These are phyloP conservation scores for Actenoides lindsayi DNA, from an alignment of 2,113 vertebrate genomes.

Conservation along the genomic window DNA sequence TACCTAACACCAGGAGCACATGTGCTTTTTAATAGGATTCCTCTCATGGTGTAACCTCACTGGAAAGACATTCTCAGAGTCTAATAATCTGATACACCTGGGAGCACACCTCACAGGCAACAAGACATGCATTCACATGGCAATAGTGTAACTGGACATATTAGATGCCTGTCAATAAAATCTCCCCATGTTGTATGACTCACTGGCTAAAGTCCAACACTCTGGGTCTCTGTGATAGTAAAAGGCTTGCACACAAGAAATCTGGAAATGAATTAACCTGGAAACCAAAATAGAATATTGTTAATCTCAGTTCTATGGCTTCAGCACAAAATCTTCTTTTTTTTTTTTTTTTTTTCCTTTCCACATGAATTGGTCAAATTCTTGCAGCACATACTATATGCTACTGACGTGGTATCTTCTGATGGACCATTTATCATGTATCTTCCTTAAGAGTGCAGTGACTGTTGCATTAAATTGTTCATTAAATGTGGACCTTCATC, in stretches of 20 bases:
- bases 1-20: fast-evolving
- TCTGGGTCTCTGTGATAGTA: not conserved
- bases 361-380: not conserved
- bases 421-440: not conserved
- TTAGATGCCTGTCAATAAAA: not conserved
- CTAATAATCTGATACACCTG: not conserved
- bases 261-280: not conserved
- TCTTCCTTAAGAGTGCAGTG: not conserved
- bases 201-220: not conserved
- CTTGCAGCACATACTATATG: not conserved
- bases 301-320: not conserved
- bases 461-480: constrained; percentile 37
- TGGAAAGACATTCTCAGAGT: not conserved
- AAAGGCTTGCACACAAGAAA: not conserved
- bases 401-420: not conserved
- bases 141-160: not conserved
- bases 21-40: not conserved
- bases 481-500: constrained; percentile 70
- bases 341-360: too few species aligned
- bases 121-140: not conserved
- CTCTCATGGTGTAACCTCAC: not conserved
- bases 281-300: not conserved
- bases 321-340: not conserved
- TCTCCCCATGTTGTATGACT: not conserved
- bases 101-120: not conserved